These are phyloP conservation scores for Ammospiza caudacuta DNA, from an alignment of 2,113 vertebrate genomes.

Conservation along the genomic window DNA sequence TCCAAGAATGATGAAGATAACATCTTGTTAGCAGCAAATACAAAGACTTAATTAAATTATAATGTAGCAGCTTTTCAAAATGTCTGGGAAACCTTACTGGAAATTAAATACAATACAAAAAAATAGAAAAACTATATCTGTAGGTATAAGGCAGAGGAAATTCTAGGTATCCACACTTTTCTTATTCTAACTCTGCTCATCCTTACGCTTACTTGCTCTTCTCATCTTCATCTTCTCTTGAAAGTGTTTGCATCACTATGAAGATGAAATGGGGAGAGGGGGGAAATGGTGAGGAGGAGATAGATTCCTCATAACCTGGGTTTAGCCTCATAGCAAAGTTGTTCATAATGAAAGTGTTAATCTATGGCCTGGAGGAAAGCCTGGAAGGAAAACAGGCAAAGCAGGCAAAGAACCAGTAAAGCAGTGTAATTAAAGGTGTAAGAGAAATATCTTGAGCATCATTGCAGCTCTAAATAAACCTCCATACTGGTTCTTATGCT, in stretches of 20 bases:
- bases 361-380: neutral
- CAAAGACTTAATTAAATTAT: slow-evolving; percentile 20
- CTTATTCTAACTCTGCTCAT: neutral
- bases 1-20: slow-evolving; percentile 46
- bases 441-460: neutral
- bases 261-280: neutral
- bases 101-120: neutral
- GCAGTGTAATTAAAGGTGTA: neutral
- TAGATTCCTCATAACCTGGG: neutral
- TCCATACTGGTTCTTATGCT: neutral
- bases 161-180: neutral
- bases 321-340: neutral
- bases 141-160: neutral
- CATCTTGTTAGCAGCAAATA: slow-evolving; percentile 41
- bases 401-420: neutral
- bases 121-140: neutral
- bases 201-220: neutral
- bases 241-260: neutral
- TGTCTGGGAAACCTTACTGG: neutral
- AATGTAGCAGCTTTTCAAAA: slow-evolving; percentile 7
- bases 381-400: neutral
- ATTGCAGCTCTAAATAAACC: neutral
- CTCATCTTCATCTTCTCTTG: neutral
- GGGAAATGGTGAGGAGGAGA: neutral
- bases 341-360: neutral